Base-by-base conservation (phyloP, 2,113 vertebrate species). In the Verasper variegatus region DNA sequence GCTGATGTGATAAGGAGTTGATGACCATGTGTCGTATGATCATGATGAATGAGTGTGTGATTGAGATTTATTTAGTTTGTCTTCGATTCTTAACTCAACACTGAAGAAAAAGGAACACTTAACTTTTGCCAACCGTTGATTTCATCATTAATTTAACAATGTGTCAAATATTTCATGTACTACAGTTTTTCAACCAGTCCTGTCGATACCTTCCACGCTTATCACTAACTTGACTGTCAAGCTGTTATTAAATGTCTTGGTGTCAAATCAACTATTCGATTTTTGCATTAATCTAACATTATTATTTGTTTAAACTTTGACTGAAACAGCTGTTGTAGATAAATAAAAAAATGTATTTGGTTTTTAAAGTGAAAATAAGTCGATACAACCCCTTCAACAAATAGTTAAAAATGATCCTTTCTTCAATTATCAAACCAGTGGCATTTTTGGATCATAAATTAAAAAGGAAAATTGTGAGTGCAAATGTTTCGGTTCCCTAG, bases 21-120 rank as follows among this genome's bases (percentile, higher is more conserved):
- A 31, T 72, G 35, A 76, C 72, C 13, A 17, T 81, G 56, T 74
- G 27, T 63, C 14, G 47, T 68, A 49, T 18, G 35, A 61, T 75
- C n/a, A 65, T 76, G 71, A 76, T 42, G 31, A 57, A 54, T 54
- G 51, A 17, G 20, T 78, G 59, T 65, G 6, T 81, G 59, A 64
- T 5, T 70, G 60, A 61, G 12, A 40, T 74, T 52, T 65, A 40
- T 77, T 74, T 60, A 6, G 23, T 47, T 65, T 37, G 57, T 45
- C 3, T 63, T 78, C 0, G 47, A 11, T 71, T 74, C 24, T 40
- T 54, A 58, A 12, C 13, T 51, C 14, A 65, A 66, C 68, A 79
- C 76, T 76, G 86, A 62, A 83, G 2, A 20, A 17, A 60, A 26
- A 57, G 26, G 4, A 60, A 60, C 68, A 69, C 2, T 31, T 31